Conservation (phyloP, 2,888 invertebrate genomes). For the Tillus elongatus region DNA sequence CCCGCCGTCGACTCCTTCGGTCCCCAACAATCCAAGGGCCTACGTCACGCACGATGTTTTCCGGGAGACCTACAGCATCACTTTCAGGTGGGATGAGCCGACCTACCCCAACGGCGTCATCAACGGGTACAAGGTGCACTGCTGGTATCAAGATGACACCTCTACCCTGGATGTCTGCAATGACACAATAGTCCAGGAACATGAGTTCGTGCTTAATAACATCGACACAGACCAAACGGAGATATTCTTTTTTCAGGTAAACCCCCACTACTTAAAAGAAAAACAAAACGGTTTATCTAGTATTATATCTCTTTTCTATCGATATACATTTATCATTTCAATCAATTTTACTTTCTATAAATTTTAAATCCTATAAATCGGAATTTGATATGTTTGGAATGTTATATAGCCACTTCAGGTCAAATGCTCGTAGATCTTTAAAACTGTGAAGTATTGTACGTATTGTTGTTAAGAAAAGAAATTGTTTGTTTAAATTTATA, state of each 20-base stretch:
- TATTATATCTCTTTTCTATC: too few relatives aligned
- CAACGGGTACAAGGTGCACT: constrained; percentile 60
- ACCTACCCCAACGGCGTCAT: constrained; percentile 64
- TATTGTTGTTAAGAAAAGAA: too few relatives aligned
- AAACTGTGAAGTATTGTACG: too few relatives aligned
- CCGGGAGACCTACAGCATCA: constrained; percentile 35
- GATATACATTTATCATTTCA: too few relatives aligned
- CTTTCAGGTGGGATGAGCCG: constrained; percentile 76
- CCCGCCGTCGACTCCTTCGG: constrained; percentile 72
- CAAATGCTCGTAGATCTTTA: too few relatives aligned
- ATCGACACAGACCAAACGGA: constrained; percentile 50
- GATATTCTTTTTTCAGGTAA: constrained; percentile 61
- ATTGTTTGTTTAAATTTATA: too few relatives aligned
- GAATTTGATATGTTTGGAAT: too few relatives aligned
- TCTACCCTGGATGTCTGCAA: constrained; percentile 46
- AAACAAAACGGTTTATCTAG: too few relatives aligned
- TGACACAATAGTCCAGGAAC: constrained; percentile 43
- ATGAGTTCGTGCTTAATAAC: constrained; percentile 50
- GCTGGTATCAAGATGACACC: constrained; percentile 51
- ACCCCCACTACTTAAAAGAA: too few relatives aligned
- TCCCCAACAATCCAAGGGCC: constrained; percentile 62
- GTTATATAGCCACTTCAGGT: too few relatives aligned
- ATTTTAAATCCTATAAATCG: too few relatives aligned
- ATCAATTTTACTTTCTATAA: too few relatives aligned
- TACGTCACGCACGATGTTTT: constrained; percentile 57